Evolutionary conservation across 2,888 invertebrate species (phyloP).

Genomic region (Lepidonotus clava): DNA sequence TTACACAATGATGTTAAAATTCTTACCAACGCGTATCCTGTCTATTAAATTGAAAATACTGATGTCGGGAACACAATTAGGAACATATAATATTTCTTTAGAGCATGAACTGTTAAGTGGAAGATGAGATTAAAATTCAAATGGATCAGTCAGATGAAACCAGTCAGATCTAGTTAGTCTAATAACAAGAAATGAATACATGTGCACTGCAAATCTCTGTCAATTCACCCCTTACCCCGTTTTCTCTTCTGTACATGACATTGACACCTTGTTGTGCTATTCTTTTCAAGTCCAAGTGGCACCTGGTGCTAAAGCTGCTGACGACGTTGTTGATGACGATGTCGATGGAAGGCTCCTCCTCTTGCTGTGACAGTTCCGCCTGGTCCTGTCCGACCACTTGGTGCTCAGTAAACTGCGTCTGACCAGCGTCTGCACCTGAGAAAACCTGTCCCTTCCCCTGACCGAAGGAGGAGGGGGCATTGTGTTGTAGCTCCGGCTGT

Average conservation of each 20-base stretch:
- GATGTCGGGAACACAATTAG: too few species aligned
- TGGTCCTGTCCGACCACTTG: not conserved
- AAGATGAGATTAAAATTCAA: too few species aligned
- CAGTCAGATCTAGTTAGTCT: too few species aligned
- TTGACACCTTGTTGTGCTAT: slow-evolving; percentile 95
- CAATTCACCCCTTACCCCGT: slow-evolving; percentile 88
- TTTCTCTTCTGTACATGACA: slow-evolving; percentile 96
- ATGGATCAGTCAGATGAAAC: too few species aligned
- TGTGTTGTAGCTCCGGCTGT: not conserved
- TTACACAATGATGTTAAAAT: too few species aligned
- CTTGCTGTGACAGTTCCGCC: not conserved
- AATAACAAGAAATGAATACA: too few species aligned
- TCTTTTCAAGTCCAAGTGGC: slow-evolving; percentile 96
- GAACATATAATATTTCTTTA: too few species aligned
- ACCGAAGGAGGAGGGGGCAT: not conserved
- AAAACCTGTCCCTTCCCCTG: not conserved
- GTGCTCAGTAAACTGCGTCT: not conserved
- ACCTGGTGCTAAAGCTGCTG: slow-evolving; percentile 97
- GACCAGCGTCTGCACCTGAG: not conserved
- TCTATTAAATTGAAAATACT: too few species aligned
- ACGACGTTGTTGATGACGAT: slow-evolving; percentile 99
- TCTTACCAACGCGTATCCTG: too few species aligned
- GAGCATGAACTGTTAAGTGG: too few species aligned
- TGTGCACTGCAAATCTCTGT: too few species aligned
- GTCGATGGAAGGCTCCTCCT: slow-evolving; percentile 83